Percentiles rank a stretch among this genome's conserved stretches.
Evolutionary conservation across 2,797 vertebrate genomes (phyloP).

Genomic region (Mastacembelus armatus): DNA sequence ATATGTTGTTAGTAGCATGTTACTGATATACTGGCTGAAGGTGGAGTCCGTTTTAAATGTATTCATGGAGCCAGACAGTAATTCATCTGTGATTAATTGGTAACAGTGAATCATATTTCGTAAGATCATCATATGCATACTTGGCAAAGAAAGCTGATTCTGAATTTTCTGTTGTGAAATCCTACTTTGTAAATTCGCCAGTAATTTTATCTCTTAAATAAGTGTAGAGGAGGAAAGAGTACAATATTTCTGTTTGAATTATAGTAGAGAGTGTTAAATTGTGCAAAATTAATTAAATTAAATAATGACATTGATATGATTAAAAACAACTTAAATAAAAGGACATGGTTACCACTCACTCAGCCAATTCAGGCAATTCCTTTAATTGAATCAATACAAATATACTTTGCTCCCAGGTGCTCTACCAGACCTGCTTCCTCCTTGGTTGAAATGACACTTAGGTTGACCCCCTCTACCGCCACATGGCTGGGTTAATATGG

Average conservation of each 20-base stretch:
- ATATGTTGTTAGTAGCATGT: too few relatives aligned
- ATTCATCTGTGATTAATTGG: neutral
- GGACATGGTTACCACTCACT: too few relatives aligned
- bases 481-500: slow-evolving; percentile 25
- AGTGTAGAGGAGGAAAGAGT: neutral
- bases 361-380: slow-evolving; percentile 8
- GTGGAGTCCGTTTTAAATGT: too few relatives aligned
- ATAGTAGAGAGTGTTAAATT: too few relatives aligned
- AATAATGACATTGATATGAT: too few relatives aligned
- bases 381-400: slow-evolving; percentile 37
- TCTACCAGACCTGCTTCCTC: neutral
- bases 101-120: neutral
- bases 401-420: slow-evolving; percentile 5
- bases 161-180: neutral
- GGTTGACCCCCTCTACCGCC: slow-evolving; percentile 39
- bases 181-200: neutral
- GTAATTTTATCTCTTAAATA: neutral
- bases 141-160: too few relatives aligned
- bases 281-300: too few relatives aligned
- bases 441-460: slow-evolving; percentile 38
- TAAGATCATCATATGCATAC: neutral
- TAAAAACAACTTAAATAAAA: too few relatives aligned
- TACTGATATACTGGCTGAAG: too few relatives aligned
- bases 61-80: neutral
- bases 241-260: too few relatives aligned